Percentiles rank a stretch among this genome's conserved stretches.
These are phyloP conservation scores for Nestor notabilis DNA, from an alignment of 2,113 vertebrate species.

Conservation along the genomic window DNA sequence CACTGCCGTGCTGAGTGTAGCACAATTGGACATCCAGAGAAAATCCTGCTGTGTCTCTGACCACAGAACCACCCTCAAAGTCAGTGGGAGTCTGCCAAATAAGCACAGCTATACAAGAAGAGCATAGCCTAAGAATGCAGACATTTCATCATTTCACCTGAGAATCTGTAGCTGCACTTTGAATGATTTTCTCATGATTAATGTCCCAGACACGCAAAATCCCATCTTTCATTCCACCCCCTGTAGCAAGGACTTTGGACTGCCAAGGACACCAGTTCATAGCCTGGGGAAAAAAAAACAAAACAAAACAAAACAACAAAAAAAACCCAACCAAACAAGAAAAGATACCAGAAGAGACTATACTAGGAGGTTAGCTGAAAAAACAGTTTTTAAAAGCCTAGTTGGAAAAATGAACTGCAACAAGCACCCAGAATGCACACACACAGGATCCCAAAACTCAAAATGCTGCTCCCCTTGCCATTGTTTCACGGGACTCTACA, in stretches of 20 bases:
- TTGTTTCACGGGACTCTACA: neutral
- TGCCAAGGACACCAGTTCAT: slow-evolving; percentile 84
- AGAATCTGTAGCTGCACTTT: slow-evolving; percentile 71
- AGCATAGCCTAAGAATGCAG: neutral
- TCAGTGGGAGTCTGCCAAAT: neutral
- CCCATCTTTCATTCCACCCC: slow-evolving; percentile 81
- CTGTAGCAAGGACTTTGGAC: slow-evolving; percentile 71
- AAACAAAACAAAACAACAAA: neutral
- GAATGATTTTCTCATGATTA: slow-evolving; percentile 61
- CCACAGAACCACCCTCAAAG: neutral
- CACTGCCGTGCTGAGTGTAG: neutral
- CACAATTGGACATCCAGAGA: neutral
- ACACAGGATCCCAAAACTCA: neutral
- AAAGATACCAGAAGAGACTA: neutral
- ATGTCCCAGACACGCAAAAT: slow-evolving; percentile 78
- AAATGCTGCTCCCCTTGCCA: neutral
- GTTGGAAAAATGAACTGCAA: neutral
- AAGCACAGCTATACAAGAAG: neutral
- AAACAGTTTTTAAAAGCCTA: neutral
- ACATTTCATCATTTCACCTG: slow-evolving; percentile 75
- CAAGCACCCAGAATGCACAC: neutral
- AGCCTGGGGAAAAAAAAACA: slow-evolving; percentile 54
- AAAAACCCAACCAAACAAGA: neutral
- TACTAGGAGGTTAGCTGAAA: neutral
- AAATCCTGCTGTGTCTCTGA: neutral